Conservation (phyloP, 1,140 invertebrate species). For the Platyscapa corneri region DNA sequence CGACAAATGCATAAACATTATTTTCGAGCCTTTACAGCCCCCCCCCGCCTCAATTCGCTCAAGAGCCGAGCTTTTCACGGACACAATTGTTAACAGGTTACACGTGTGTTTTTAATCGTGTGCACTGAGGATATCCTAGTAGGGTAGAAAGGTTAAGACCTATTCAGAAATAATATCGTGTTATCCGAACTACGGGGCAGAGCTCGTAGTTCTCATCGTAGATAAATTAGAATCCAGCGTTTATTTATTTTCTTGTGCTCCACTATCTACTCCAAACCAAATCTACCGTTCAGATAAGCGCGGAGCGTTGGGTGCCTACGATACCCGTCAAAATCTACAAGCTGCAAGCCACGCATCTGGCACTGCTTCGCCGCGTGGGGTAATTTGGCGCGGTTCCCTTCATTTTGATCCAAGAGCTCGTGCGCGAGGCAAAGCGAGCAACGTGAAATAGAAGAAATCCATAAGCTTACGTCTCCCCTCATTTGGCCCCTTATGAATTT, state of each 20-base stretch:
- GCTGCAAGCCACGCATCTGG: neutral
- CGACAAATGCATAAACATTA: neutral
- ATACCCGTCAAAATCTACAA: neutral
- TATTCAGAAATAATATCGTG: no score
- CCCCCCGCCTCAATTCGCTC: no score
- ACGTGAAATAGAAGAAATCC: neutral
- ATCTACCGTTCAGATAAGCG: neutral
- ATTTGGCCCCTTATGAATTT: neutral
- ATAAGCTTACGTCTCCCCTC: neutral
- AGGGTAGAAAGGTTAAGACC: no score
- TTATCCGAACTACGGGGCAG: neutral
- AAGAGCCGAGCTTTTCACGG: no score
- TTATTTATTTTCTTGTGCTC: neutral
- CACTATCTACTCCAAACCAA: neutral
- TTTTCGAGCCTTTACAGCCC: neutral
- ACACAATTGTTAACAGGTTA: neutral
- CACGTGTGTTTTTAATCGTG: neutral
- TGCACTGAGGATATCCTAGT: neutral
- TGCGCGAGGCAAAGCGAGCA: neutral
- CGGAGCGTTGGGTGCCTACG: neutral
- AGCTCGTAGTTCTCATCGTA: neutral
- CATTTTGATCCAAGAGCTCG: neutral
- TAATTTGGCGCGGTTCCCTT: slow-evolving; percentile 11
- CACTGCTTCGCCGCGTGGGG: neutral
- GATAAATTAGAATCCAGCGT: neutral